Conservation (phyloP, 2,113 vertebrate species). For the Pachyramphus minor region DNA sequence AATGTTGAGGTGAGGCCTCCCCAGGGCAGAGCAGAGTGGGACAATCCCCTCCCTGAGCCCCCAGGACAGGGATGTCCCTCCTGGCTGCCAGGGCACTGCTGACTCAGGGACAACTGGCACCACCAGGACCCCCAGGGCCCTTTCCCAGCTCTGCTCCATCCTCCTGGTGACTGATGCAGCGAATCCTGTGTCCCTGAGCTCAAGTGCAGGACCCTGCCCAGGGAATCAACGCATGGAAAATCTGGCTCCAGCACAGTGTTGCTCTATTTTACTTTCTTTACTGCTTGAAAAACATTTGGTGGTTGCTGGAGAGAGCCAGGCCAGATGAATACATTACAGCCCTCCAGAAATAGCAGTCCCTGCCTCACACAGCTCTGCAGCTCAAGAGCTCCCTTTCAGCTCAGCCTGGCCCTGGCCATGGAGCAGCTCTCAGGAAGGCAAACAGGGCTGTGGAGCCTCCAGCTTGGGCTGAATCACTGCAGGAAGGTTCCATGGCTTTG, state of each 20-base stretch:
- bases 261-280: constrained; percentile 30
- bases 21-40: neutral
- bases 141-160: neutral
- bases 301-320: constrained; percentile 6
- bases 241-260: neutral
- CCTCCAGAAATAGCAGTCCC: constrained; percentile 24
- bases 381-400: neutral
- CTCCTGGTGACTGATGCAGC: neutral
- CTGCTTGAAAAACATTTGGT: constrained; percentile 23
- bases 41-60: neutral
- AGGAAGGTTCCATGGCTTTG: neutral
- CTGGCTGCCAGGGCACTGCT: neutral
- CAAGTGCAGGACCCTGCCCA: neutral
- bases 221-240: neutral
- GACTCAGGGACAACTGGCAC: neutral
- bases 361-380: neutral
- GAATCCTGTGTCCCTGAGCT: fast-evolving
- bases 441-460: neutral
- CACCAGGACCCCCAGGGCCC: neutral
- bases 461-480: neutral
- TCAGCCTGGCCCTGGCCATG: neutral
- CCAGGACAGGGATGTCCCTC: neutral
- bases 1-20: neutral
- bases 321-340: constrained; percentile 8
- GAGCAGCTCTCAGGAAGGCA: neutral